phyloP scores from a whole-genome alignment of 2,888 invertebrate species.

The Nasonovia ribisnigri region DNA sequence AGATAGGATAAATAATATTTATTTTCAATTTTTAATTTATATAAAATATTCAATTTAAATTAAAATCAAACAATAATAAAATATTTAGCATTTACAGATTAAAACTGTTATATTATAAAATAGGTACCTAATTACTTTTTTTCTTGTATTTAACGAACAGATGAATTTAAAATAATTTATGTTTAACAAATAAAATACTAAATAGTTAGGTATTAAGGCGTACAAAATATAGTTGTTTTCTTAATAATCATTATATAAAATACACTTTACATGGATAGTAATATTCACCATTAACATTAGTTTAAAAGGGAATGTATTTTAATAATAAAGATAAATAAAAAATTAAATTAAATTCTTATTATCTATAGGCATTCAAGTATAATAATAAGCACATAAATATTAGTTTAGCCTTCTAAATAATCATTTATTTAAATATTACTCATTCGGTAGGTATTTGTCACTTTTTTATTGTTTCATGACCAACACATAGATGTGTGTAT shows the following conservation, averaged over 20 bases:
- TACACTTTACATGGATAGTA: background rate
- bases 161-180: background rate
- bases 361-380: background rate
- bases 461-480: background rate
- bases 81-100: too few relatives aligned
- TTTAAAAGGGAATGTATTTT: background rate
- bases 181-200: background rate
- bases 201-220: background rate
- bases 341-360: background rate
- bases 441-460: background rate
- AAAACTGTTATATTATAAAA: too few relatives aligned
- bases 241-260: background rate
- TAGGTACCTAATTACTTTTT: too few relatives aligned
- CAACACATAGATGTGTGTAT: background rate
- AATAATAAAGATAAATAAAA: background rate
- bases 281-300: background rate
- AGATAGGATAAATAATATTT: background rate
- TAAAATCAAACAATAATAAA: background rate
- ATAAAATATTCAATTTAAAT: background rate
- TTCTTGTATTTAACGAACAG: background rate
- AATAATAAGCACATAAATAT: background rate
- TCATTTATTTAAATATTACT: constrained; percentile 10
- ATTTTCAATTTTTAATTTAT: background rate
- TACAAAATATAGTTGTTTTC: background rate
- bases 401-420: background rate